Evolutionary conservation across 1,140 invertebrate genomes (phyloP), one percentile per base, ranked within the genome.

Genomic region (Drosophila bocqueti): DNA sequence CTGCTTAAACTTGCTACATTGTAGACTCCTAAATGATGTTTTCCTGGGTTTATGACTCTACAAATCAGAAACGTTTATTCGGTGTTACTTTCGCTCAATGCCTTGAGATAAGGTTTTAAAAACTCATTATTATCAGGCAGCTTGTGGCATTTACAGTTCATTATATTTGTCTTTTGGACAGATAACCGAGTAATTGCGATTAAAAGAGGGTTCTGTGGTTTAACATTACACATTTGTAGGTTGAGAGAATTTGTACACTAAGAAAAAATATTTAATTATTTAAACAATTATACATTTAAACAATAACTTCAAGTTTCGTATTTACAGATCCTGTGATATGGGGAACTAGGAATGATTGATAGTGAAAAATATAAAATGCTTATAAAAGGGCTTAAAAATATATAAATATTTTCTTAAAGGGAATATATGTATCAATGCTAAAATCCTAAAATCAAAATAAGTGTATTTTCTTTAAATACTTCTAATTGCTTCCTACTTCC

Each of bases 111-210:
- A 73, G 68, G 18, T 43, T 21, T 40, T 49, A 59, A 57, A 69
- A 49, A 72, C 9, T 58, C 66, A 71, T 49, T 59, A 71, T 72
- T 71, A 72, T 72, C 52, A 47, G 55, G 8, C 67, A 38, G 36
- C 16, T 13, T 31, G 29, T 10, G 69, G 52, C 29, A 73, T 72
- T 59, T 60, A 72, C 69, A 43, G 67, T 52, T 21, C 45, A 73
- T 50, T 49, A 72, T 60, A 40, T 60, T 36, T 72, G 69, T 73
- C 69, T 73, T 67, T 50, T 60, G 66, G 24, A 43, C 45, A 73
- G 66, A 73, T 73, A 72, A 62, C 34, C 43, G 10, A 45, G 26
- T 13, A n/a, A 59, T 29, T 34, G 38, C 54, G 66, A 73, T 73
- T 73, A 60, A 47, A 47, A n/a, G 15, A 13, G 29, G 55, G 38